These are phyloP conservation scores for Chinchilla lanigera DNA, from an alignment of 2,113 vertebrate species.

Conservation along the genomic window DNA sequence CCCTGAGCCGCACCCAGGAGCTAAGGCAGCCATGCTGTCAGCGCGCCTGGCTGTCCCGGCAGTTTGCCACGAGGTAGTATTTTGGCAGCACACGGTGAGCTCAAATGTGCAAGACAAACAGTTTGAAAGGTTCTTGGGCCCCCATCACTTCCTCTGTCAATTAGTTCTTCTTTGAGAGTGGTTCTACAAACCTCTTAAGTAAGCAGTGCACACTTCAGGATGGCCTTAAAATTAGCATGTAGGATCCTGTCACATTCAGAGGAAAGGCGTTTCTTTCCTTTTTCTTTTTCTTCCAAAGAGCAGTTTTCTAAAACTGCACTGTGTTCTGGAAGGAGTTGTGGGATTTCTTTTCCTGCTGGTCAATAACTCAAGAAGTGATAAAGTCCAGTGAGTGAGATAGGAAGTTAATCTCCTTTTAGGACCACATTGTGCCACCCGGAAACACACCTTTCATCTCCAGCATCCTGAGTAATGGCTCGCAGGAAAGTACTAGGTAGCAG, in stretches of 20 bases:
- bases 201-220: background rate
- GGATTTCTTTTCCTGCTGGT: background rate
- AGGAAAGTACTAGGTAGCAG: background rate
- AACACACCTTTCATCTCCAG: background rate
- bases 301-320: background rate
- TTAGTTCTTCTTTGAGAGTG: background rate
- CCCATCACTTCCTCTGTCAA: background rate
- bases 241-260: background rate
- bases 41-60: rapidly evolving
- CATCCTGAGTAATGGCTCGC: background rate
- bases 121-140: background rate
- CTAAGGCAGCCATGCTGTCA: rapidly evolving
- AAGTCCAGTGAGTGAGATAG: background rate
- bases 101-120: background rate
- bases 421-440: background rate
- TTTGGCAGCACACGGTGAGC: too few relatives aligned
- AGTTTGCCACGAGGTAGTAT: rapidly evolving
- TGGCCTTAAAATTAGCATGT: background rate
- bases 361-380: background rate
- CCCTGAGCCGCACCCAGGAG: rapidly evolving
- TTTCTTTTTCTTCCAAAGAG: background rate
- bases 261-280: background rate
- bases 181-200: background rate
- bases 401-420: background rate
- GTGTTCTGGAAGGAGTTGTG: background rate